Percentiles rank a stretch among this genome's conserved stretches.
Conservation (phyloP, 1,140 invertebrate species). For the Lethrus apterus region DNA sequence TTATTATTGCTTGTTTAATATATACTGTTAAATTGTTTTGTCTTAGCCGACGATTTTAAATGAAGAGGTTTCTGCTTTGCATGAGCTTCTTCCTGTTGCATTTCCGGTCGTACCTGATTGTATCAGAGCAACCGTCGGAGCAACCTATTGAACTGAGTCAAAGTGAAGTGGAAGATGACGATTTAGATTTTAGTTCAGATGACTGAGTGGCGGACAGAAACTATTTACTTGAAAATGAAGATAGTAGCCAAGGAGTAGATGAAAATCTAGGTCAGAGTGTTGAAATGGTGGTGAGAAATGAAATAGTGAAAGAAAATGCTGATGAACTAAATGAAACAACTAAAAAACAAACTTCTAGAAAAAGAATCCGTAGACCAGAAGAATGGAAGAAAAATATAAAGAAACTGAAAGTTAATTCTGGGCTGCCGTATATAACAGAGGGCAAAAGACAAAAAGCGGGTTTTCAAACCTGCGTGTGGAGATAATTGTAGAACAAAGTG, state of each 20-base stretch:
- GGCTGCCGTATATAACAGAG: background rate
- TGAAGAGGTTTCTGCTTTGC: too few relatives aligned
- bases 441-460: background rate
- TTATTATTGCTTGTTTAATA: too few relatives aligned
- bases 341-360: background rate
- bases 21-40: too few relatives aligned
- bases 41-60: too few relatives aligned
- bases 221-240: background rate
- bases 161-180: background rate
- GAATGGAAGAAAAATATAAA: slow-evolving; percentile 1
- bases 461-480: background rate
- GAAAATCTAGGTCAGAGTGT: background rate
- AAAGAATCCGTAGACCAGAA: background rate
- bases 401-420: slow-evolving; percentile 4
- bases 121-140: too few relatives aligned
- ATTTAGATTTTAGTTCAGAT: background rate
- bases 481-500: slow-evolving; percentile 7
- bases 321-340: background rate
- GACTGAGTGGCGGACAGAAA: too few relatives aligned
- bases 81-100: too few relatives aligned
- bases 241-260: background rate
- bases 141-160: too few relatives aligned
- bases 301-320: background rate
- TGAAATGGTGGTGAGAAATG: background rate
- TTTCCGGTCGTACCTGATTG: too few relatives aligned